These are phyloP conservation scores for Zelostemma sp. DNA, from an alignment of 1,140 invertebrate species.

Conservation along the genomic window DNA sequence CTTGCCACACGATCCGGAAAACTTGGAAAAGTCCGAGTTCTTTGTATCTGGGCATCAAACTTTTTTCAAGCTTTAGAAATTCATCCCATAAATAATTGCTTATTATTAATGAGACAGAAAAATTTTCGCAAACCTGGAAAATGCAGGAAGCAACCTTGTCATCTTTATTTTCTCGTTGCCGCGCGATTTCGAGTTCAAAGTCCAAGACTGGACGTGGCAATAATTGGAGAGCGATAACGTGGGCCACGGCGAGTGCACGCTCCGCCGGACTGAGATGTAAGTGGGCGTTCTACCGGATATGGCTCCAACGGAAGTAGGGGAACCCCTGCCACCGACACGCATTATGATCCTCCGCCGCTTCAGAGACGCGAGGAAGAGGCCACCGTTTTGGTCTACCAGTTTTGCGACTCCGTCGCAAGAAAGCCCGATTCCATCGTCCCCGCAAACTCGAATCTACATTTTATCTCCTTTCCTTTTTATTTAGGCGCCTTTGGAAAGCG, in stretches of 20 bases:
- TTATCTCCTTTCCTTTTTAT: not conserved
- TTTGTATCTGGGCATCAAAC: no score
- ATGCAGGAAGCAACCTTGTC: no score
- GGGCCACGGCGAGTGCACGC: constrained; percentile 56
- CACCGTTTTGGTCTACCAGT: constrained; percentile 39
- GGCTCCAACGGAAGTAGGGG: constrained; percentile 68
- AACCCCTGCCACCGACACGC: constrained; percentile 67
- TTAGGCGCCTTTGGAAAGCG: not conserved
- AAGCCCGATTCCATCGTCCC: no score
- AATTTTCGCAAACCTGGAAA: no score
- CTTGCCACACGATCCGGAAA: no score
- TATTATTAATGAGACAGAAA: no score
- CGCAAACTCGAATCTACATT: not conserved
- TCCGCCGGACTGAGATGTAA: constrained; percentile 61
- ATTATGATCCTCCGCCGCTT: constrained; percentile 59
- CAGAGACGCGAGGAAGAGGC: constrained; percentile 31
- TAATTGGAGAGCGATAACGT: constrained; percentile 59
- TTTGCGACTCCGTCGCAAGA: constrained; percentile 19
- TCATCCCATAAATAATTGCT: no score
- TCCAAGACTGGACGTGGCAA: constrained; percentile 27
- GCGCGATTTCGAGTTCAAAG: no score
- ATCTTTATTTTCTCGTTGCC: no score
- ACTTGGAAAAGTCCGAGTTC: no score
- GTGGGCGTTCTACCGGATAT: constrained; percentile 69
- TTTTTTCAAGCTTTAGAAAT: no score